phyloP scores from a whole-genome alignment of 2,797 vertebrate species.

The Pristis pectinata region DNA sequence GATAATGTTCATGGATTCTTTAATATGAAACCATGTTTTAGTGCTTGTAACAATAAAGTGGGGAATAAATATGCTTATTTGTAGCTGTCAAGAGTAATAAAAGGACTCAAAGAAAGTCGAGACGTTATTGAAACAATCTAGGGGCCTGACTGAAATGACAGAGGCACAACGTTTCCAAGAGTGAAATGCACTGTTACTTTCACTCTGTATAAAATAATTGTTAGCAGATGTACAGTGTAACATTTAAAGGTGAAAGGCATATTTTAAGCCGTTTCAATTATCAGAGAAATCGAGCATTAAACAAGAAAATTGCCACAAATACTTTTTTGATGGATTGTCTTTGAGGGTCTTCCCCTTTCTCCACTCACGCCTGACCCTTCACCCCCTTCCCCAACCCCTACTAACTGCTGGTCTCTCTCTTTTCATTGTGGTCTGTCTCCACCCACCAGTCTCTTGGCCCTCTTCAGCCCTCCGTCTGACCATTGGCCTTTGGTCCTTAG shows the following conservation, averaged over 20 bases:
- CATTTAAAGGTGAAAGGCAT: conserved; percentile 8
- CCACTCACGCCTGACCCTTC: neutral
- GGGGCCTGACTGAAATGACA: conserved; percentile 13
- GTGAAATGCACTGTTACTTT: conserved; percentile 26
- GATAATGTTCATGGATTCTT: conserved; percentile 19
- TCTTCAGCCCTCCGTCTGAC: too few relatives aligned
- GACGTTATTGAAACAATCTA: neutral
- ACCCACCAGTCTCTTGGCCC: neutral
- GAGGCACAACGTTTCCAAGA: neutral
- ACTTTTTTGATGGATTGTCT: neutral
- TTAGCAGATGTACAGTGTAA: conserved; percentile 26
- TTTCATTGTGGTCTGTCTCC: neutral
- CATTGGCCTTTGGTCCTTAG: neutral
- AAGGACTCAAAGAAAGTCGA: neutral
- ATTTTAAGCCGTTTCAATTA: conserved; percentile 12
- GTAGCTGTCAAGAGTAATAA: conserved; percentile 27
- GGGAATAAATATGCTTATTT: conserved; percentile 34
- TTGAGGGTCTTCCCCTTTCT: neutral
- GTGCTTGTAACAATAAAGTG: conserved; percentile 29
- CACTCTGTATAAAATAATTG: conserved; percentile 23
- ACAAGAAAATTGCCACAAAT: neutral
- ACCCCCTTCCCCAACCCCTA: too few relatives aligned
- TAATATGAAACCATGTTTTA: conserved; percentile 25
- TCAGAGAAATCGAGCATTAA: neutral
- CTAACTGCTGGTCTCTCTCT: too few relatives aligned